Conservation (phyloP, 1,140 invertebrate genomes). For the Andricus grossulariae region DNA sequence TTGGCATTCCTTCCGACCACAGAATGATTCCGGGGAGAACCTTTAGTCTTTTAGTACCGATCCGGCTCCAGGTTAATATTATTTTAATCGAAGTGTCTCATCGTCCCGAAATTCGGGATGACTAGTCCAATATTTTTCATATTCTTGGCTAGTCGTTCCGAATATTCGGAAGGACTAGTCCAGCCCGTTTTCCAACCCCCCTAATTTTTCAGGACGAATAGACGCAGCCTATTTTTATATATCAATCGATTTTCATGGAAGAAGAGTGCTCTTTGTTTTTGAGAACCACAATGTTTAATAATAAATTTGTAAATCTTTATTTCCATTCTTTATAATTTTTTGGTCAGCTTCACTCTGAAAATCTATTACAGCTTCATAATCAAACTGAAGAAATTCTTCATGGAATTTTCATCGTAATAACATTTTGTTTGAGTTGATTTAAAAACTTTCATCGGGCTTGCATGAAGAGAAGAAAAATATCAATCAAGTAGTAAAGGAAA, state of each 20-base stretch:
- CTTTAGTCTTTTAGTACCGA: background rate
- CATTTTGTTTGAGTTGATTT: background rate
- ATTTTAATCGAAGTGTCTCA: background rate
- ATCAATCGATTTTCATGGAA: background rate
- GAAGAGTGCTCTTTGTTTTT: background rate
- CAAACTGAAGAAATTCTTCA: too few relatives aligned
- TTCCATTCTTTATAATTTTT: too few relatives aligned
- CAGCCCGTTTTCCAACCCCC: background rate
- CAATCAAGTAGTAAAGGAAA: too few relatives aligned
- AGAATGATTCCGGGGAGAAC: background rate
- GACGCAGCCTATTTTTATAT: too few relatives aligned
- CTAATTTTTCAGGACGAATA: too few relatives aligned
- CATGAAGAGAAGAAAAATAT: too few relatives aligned
- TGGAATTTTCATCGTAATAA: background rate
- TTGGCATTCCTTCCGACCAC: constrained; percentile 35
- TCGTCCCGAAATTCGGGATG: too few relatives aligned
- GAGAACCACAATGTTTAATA: background rate
- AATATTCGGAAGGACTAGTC: too few relatives aligned
- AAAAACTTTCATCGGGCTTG: background rate
- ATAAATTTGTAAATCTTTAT: background rate
- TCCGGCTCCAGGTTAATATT: background rate
- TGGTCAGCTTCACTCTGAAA: too few relatives aligned
- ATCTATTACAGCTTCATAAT: too few relatives aligned
- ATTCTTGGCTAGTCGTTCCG: too few relatives aligned
- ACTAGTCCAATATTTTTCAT: too few relatives aligned